Percentiles rank a stretch among this genome's conserved stretches.
Evolutionary conservation across 2,113 vertebrate species (phyloP).

Genomic region (Amphiprion ocellaris): DNA sequence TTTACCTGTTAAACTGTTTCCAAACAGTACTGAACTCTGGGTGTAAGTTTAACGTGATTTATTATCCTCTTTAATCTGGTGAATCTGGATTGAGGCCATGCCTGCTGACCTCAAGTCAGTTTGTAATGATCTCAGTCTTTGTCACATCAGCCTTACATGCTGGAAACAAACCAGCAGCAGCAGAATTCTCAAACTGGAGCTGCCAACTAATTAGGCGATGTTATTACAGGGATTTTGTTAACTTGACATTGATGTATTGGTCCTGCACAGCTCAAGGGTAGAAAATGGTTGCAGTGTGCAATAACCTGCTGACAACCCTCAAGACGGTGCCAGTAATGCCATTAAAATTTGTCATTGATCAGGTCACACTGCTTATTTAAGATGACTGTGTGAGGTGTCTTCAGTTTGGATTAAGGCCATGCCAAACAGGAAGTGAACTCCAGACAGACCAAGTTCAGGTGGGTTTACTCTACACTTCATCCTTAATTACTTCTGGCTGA

Average conservation of each 20-base stretch:
- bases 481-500: too few relatives aligned
- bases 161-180: constrained; percentile 22
- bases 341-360: constrained; percentile 32
- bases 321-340: constrained; percentile 33
- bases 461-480: too few relatives aligned
- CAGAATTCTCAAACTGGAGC: not conserved
- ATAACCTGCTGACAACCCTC: not conserved
- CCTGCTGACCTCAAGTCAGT: not conserved
- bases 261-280: not conserved
- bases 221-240: constrained; percentile 27
- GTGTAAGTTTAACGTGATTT: not conserved
- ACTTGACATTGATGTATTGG: constrained; percentile 46
- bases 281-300: not conserved
- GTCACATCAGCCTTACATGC: not conserved
- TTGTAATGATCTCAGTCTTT: not conserved
- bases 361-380: not conserved
- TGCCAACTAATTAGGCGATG: constrained; percentile 29
- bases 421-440: too few relatives aligned
- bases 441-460: too few relatives aligned
- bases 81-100: not conserved
- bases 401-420: not conserved
- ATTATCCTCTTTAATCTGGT: not conserved
- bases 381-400: not conserved
- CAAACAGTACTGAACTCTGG: too few relatives aligned
- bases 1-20: not conserved